Base-by-base conservation (phyloP, 92 coral and sea anemone genomes). In the Montipora capitata region DNA sequence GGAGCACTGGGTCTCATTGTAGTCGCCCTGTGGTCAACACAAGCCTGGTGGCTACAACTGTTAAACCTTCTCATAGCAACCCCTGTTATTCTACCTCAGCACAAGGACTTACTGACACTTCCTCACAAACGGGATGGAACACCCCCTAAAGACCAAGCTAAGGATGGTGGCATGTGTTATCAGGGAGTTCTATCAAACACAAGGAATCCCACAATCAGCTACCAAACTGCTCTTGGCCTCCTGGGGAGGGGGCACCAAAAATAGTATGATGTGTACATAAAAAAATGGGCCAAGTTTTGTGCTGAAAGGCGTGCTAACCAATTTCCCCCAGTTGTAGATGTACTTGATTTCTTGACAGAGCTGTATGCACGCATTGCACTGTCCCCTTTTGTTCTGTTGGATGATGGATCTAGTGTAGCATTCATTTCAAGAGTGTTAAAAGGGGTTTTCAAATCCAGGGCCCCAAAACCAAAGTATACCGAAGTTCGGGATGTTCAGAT, bases 201-300 rank as follows among this genome's bases (percentile, higher is more conserved):
- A 40, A 68, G 94, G 94, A 73, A 16, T 91, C 2, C 74, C 91
- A 20, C 39, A 76, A 11, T 9, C 73, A 85, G 91, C 88, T 85
- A 38, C 16, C 17, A 18, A 65, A 52, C 20, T 85, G n/a, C 75
- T 91, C 88, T 38, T 89, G 79, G 43, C 72, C 15, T 76, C 89
- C 0, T 45, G 51, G 51, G 1, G 51, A 45, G 51, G 6, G 51
- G 9, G 51, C 51, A 45, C 51, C 51, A 45, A 45, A 45, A 45
- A 8, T 0, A 5, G 9, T 45, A 45, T 45, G 51, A 45, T 45
- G 51, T 45, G 51, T 45, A 45, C 51, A 45, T 45, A 5, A 45
- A 45, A 45, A 45, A 45, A 45, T 45, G 51, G 51, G 0, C 51
- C 7, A 4, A 8, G 51, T 45, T 0, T 45, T 45, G 51, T 45